phyloP scores from a whole-genome alignment of 2,113 vertebrate species.

The Erpornis zantholeuca region DNA sequence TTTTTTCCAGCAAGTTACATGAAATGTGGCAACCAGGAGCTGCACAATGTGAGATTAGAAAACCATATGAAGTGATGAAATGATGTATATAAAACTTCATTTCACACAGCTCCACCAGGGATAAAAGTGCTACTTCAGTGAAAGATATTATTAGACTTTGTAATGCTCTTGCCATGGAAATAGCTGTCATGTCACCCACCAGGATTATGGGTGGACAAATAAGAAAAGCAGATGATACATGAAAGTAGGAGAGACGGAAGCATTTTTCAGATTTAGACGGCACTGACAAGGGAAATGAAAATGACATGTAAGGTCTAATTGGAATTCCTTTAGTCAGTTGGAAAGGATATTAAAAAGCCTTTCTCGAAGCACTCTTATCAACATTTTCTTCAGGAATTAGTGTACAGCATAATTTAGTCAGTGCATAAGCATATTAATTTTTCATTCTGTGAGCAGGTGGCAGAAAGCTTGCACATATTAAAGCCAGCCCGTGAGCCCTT shows the following conservation, averaged over 20 bases:
- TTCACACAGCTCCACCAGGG: not conserved
- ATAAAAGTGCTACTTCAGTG: slow-evolving; percentile 6
- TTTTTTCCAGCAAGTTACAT: not conserved
- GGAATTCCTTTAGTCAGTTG: slow-evolving; percentile 50
- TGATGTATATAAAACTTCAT: not conserved
- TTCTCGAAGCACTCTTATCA: slow-evolving; percentile 48
- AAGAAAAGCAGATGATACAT: slow-evolving; percentile 18
- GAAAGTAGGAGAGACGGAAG: slow-evolving; percentile 4
- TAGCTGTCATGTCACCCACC: slow-evolving; percentile 38
- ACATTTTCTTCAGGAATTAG: slow-evolving; percentile 57
- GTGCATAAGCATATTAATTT: slow-evolving; percentile 45
- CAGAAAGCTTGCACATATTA: not conserved
- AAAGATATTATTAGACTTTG: slow-evolving; percentile 42
- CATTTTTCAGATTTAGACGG: slow-evolving; percentile 50
- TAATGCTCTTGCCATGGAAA: slow-evolving; percentile 38
- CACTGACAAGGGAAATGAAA: slow-evolving; percentile 35
- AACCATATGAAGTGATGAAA: not conserved
- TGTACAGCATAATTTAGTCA: slow-evolving; percentile 45
- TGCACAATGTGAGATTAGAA: not conserved
- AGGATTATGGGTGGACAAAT: slow-evolving; percentile 49
- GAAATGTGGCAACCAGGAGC: not conserved
- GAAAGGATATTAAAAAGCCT: slow-evolving; percentile 48
- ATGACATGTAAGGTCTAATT: slow-evolving; percentile 36
- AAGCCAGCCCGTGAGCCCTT: not conserved
- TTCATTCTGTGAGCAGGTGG: not conserved